Percentiles rank a stretch among this genome's conserved stretches.
phyloP scores from a whole-genome alignment of 23 tunicate species.

The Halocynthia aurantium region DNA sequence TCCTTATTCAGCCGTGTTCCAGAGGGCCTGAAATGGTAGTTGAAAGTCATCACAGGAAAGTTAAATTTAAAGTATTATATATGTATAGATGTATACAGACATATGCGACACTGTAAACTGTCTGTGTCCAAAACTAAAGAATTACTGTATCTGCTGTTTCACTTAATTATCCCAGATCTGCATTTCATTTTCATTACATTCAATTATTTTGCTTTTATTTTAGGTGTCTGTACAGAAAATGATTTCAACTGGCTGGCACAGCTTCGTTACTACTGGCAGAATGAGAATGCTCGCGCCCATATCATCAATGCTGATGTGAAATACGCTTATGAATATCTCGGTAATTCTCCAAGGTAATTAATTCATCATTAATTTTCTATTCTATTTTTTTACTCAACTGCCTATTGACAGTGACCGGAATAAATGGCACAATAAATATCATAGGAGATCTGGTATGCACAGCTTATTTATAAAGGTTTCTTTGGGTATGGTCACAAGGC shows the following conservation, averaged over 20 bases:
- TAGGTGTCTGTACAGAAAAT: constrained; percentile 76
- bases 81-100: not conserved
- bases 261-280: constrained; percentile 95
- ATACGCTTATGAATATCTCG: constrained; percentile 98
- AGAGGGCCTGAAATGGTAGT: too few relatives aligned
- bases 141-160: not conserved
- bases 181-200: not conserved
- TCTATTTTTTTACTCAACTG: not conserved
- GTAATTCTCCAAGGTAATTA: constrained; percentile 89
- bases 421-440: not conserved
- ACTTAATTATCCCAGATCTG: not conserved
- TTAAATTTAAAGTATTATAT: too few relatives aligned
- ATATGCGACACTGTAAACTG: not conserved
- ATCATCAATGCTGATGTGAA: constrained; percentile 98
- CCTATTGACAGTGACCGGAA: not conserved
- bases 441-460: not conserved
- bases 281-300: constrained; percentile 94
- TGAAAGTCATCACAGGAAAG: too few relatives aligned
- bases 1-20: too few relatives aligned
- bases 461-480: too few relatives aligned
- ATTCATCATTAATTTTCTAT: not conserved
- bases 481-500: too few relatives aligned
- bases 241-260: constrained; percentile 99
- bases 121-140: not conserved
- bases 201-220: not conserved